phyloP scores from a whole-genome alignment of 1,140 invertebrate species.

The Ips nitidus region DNA sequence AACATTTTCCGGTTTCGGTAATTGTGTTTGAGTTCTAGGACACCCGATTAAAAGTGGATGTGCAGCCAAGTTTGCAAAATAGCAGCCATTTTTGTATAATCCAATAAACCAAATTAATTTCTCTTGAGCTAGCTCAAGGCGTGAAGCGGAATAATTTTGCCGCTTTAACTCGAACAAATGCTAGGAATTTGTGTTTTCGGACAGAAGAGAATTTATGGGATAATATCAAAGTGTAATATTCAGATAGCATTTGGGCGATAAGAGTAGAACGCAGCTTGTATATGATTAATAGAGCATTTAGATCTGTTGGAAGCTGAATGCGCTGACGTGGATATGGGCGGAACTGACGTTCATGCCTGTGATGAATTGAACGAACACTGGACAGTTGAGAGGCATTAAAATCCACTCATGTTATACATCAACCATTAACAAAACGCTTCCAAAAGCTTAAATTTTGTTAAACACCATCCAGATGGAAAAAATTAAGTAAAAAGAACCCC shows the following conservation, averaged over 20 bases:
- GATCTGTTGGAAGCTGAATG: conserved; percentile 30
- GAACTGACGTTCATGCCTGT: conserved; percentile 20
- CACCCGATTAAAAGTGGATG: not conserved
- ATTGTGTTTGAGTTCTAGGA: no score
- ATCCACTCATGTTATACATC: no score
- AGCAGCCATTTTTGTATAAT: conserved; percentile 9
- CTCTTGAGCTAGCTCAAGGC: conserved; percentile 12
- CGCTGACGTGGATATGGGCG: conserved; percentile 30
- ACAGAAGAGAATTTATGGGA: conserved; percentile 34
- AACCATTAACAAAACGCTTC: no score
- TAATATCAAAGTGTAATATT: conserved; percentile 39
- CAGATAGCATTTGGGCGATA: conserved; percentile 37
- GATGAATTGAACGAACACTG: not conserved
- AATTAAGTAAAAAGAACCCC: not conserved
- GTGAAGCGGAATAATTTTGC: conserved; percentile 17
- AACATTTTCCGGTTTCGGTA: no score
- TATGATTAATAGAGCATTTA: conserved; percentile 37
- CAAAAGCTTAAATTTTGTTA: no score
- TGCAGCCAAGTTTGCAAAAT: conserved; percentile 1
- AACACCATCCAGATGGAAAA: not conserved
- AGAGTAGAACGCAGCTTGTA: conserved; percentile 36
- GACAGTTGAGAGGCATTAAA: conserved; percentile 4
- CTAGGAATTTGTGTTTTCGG: conserved; percentile 31
- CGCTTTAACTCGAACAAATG: conserved; percentile 24
- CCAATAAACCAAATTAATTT: conserved; percentile 17